These are phyloP conservation scores for Papilio demoleus DNA, from an alignment of 2,888 invertebrate genomes.

Conservation along the genomic window DNA sequence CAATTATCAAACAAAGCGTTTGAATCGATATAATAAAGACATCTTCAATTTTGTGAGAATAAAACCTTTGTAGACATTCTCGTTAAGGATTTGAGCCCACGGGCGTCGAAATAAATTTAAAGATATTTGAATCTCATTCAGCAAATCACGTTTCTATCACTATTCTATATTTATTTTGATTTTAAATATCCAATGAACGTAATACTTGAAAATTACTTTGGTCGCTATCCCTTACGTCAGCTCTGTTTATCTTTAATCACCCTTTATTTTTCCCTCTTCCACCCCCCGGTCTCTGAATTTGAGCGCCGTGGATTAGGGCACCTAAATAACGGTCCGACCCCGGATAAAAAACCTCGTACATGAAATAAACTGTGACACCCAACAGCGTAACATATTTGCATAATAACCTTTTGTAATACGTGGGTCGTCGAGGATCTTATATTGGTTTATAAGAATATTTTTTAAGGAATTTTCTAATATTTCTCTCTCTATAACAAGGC, in stretches of 20 bases:
- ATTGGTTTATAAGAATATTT: conserved; percentile 31
- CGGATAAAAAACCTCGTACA: conserved; percentile 53
- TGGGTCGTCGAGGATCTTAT: conserved; percentile 27
- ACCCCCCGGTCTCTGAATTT: conserved; percentile 61
- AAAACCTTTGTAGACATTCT: background rate
- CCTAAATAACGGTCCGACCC: conserved; percentile 66
- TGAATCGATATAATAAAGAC: background rate
- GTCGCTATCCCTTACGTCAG: conserved; percentile 60
- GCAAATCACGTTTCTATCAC: conserved; percentile 42
- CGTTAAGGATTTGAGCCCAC: background rate
- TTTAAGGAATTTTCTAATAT: background rate
- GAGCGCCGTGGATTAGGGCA: conserved; percentile 67
- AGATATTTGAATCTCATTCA: conserved; percentile 57
- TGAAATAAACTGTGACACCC: conserved; percentile 49
- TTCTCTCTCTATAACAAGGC: background rate
- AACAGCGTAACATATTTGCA: conserved; percentile 46
- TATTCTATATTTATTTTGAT: conserved; percentile 46
- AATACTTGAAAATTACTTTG: conserved; percentile 68
- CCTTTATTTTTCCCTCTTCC: conserved; percentile 71
- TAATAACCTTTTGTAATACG: conserved; percentile 44
- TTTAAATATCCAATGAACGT: too few relatives aligned
- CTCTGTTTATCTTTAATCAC: conserved; percentile 82
- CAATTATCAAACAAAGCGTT: background rate
- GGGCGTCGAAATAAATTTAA: background rate
- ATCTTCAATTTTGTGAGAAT: background rate